Base-by-base conservation (phyloP, 2,888 invertebrate genomes). In the Eupithecia centaureata region DNA sequence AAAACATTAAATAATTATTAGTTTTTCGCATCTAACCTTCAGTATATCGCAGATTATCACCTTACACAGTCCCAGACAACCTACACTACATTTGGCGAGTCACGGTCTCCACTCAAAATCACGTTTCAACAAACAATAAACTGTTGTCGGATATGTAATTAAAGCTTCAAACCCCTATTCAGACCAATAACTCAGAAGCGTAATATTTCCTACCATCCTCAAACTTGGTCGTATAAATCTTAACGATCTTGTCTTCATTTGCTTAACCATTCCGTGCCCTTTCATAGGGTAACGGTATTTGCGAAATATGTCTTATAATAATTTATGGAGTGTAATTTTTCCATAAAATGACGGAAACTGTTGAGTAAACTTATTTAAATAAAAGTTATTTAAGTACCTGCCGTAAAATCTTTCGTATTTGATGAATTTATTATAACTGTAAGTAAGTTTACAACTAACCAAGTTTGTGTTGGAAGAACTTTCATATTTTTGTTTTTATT, bases 231-330 rank as follows among this genome's bases (percentile, higher is more conserved):
- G 73, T 73, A 71, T 73, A 75, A 68, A 67, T 61, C 63, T 75
- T 75, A 69, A 75, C 68, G 73, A 75, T 65, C 67, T 66, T 65
- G 69, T 68, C 71, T 67, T 71, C 71, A 67, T 74, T 74, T 74
- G 71, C 70, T 75, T 72, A 68, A 68, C 66, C 65, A 68, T 69
- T 72, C 65, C 67, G 22, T 27, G 30, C 28, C 60, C 61, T 27
- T 70, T 67, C 62, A 65, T 64, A 47, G 64, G 42, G 25, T 64
- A 67, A 62, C 62, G 64, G 67, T 59, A 62, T 65, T 59, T 62
- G 54, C 58, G 51, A 54, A 15, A 65, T 52, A 67, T 28, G 51
- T 38, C 27, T 30, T 27, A 62, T 63, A 58, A 65, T 62, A 58
- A 65, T 68, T 65, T 65, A 59, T 63, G 65, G 22, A 15, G 32